Conservation (phyloP, 2,888 invertebrate species). For the Parochlus steinenii region DNA sequence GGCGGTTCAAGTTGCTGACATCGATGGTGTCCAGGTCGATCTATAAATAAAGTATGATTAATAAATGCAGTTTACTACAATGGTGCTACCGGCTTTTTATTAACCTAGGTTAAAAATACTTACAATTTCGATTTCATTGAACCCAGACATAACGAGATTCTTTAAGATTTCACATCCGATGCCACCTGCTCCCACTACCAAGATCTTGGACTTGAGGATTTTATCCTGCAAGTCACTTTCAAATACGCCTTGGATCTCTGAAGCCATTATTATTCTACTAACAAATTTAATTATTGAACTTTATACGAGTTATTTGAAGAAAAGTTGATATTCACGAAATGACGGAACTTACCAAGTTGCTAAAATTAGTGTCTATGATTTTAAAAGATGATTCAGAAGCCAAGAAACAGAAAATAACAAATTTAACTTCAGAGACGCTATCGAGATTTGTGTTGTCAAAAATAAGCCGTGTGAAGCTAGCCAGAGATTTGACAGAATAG, state of each 20-base stretch:
- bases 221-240: constrained; percentile 44
- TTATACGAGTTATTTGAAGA: no score
- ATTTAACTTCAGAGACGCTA: no score
- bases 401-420: no score
- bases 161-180: constrained; percentile 98
- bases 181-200: constrained; percentile 93
- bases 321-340: no score
- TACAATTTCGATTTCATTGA: constrained; percentile 86
- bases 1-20: constrained; percentile 95
- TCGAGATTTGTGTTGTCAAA: no score
- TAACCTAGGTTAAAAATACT: constrained; percentile 26
- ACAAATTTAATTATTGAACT: no score
- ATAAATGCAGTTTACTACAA: background rate
- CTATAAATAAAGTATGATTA: constrained; percentile 38
- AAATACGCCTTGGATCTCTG: constrained; percentile 48
- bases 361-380: no score
- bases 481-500: no score
- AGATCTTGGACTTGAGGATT: constrained; percentile 52
- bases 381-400: no score
- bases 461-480: no score
- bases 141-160: constrained; percentile 89
- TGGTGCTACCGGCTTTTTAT: background rate
- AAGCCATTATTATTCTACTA: constrained; percentile 40
- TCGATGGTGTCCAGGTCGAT: constrained; percentile 99
- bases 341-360: no score